Conservation (phyloP, 2,797 vertebrate genomes). For the Sebastiscus tertius region DNA sequence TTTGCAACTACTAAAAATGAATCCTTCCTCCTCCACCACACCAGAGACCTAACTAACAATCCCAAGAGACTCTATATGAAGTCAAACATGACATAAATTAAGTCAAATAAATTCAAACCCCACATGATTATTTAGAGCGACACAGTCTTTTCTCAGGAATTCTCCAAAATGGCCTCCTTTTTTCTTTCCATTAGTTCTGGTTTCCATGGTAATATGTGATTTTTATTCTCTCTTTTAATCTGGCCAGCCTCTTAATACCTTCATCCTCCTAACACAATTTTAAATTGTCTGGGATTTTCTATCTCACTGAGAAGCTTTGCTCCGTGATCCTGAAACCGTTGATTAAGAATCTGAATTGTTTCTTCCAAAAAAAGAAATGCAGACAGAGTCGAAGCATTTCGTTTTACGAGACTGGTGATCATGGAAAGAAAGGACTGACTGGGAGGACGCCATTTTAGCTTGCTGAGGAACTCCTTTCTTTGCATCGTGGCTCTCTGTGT, state of each 20-base stretch:
- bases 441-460: conserved; percentile 63
- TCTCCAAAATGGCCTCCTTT: conserved; percentile 58
- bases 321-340: neutral
- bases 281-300: conserved; percentile 5
- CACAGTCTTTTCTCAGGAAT: conserved; percentile 24
- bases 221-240: neutral
- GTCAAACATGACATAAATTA: neutral
- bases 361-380: neutral
- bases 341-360: neutral
- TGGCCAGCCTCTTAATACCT: neutral
- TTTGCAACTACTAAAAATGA: conserved; percentile 72
- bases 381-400: neutral
- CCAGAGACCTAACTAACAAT: conserved; percentile 57
- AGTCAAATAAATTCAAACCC: neutral
- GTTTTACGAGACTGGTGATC: neutral
- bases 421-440: conserved; percentile 37
- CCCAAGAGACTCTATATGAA: neutral
- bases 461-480: conserved; percentile 13
- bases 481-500: conserved; percentile 65
- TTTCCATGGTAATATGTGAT: conserved; percentile 20
- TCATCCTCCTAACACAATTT: neutral
- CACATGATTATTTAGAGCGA: neutral
- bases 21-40: conserved; percentile 61
- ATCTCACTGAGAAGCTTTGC: neutral
- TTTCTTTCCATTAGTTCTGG: conserved; percentile 24